A percentile compares a stretch with the other conserved stretches of the same genome.
phyloP scores from a whole-genome alignment of 2,888 invertebrate species.

The Nezara viridula region DNA sequence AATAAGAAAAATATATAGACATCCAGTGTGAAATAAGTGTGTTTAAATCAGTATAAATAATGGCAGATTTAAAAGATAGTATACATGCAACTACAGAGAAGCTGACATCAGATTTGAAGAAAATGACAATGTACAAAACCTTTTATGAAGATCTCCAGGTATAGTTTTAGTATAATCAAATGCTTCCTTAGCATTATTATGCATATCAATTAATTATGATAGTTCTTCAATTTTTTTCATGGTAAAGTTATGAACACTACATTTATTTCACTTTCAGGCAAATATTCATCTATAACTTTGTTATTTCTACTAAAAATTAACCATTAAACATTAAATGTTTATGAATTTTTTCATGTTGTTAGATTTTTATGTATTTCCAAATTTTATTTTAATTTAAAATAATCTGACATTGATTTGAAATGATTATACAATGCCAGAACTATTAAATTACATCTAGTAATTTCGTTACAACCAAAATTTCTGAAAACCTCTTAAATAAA shows the following conservation, averaged over 20 bases:
- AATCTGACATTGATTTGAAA: background rate
- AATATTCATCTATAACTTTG: too few relatives aligned
- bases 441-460: background rate
- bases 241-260: too few relatives aligned
- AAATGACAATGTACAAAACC: slow-evolving; percentile 81
- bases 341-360: too few relatives aligned
- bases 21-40: background rate
- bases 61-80: slow-evolving; percentile 63
- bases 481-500: background rate
- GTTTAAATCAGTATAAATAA: slow-evolving; percentile 34
- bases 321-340: background rate
- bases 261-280: too few relatives aligned
- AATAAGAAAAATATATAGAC: background rate
- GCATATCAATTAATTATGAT: background rate
- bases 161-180: slow-evolving; percentile 62
- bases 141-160: slow-evolving; percentile 87
- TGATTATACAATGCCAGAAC: background rate
- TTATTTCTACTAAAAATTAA: background rate
- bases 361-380: background rate
- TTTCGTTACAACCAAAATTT: background rate
- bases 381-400: background rate
- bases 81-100: slow-evolving; percentile 83
- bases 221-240: background rate
- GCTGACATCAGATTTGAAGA: slow-evolving; percentile 84
- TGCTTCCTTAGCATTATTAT: background rate